Evolutionary conservation across 2,888 invertebrate genomes (phyloP), one percentile per base, ranked within the genome.

Genomic region (Lasioglossum lativentre): DNA sequence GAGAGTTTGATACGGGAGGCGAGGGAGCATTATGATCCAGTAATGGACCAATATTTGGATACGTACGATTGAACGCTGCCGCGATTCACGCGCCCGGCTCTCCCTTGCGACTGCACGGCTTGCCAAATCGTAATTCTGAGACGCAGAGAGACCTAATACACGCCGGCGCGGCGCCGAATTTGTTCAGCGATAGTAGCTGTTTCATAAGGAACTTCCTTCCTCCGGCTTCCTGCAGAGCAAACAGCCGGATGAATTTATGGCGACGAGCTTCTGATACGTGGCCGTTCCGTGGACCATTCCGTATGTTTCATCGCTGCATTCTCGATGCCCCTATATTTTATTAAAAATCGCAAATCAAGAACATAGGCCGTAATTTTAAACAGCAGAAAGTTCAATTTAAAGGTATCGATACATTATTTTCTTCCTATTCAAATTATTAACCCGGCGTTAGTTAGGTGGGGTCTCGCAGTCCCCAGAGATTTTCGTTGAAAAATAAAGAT

Each of bases 1-100:
- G 88, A 79, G 87, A 87, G 90, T 83, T 79, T 77, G 79, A 86
- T 88, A 85, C 75, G 76, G 78, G 77, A 88, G 86, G 90, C 80
- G 90, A 86, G 90, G 89, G 89, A 90, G 88, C 91, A 93, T 93
- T 94, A 93, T 93, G 91, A 92, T 93, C 90, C 82, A 90, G 90
- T 93, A 93, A 94, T 94, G 90, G 94, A 90, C 93, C 93, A 94
- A 94, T 94, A 94, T 94, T 94, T 94, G 94, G 87, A 88, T 91
- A 91, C 89, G 89, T 85, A 91, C 90, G 87, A 85, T 76, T 84
- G 90, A 87, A 86, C 84, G 88, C 86, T 84, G 77, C 79, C 84
- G 76, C 90, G 90, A 75, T 90, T 88, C 90, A 86, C 89, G 79
- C 89, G 81, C 63, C 75, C 30, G 27, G 14, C 71, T n/a, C 78